Conservation (phyloP, 2,888 invertebrate species). For the Hybos culiciformis region DNA sequence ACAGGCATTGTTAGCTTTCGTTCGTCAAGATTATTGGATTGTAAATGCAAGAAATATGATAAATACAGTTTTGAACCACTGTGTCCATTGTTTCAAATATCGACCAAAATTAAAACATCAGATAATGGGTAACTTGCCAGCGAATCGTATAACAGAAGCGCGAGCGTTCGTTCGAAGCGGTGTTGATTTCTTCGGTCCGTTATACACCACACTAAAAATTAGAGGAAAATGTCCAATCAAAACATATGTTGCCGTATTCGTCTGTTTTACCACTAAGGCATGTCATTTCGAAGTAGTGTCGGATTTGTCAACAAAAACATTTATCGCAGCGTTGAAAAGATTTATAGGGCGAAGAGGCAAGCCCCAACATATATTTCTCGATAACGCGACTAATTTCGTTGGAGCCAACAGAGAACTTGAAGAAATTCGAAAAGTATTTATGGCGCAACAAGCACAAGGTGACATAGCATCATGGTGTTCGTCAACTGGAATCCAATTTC, state of each 20-base stretch:
- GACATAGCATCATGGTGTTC: neutral
- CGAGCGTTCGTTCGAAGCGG: constrained; percentile 1
- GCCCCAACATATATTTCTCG: neutral
- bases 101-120: neutral
- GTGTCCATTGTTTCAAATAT: constrained; percentile 3
- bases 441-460: neutral
- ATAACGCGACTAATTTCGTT: constrained; percentile 6
- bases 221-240: neutral
- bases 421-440: constrained; percentile 15
- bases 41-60: neutral
- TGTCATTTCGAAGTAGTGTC: constrained; percentile 8
- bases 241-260: constrained; percentile 2
- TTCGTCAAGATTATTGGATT: constrained; percentile 3
- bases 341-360: neutral
- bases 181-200: constrained; percentile 10
- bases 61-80: neutral
- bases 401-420: constrained; percentile 12
- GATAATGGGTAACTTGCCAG: constrained; percentile 3
- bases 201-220: constrained; percentile 9
- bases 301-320: neutral
- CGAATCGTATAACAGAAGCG: neutral
- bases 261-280: constrained; percentile 4
- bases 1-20: neutral
- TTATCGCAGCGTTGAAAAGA: neutral
- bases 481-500: constrained; percentile 2